Evolutionary conservation across 2,113 vertebrate genomes (phyloP), one percentile per base, ranked within the genome.

Genomic region (Carlito syrichta): DNA sequence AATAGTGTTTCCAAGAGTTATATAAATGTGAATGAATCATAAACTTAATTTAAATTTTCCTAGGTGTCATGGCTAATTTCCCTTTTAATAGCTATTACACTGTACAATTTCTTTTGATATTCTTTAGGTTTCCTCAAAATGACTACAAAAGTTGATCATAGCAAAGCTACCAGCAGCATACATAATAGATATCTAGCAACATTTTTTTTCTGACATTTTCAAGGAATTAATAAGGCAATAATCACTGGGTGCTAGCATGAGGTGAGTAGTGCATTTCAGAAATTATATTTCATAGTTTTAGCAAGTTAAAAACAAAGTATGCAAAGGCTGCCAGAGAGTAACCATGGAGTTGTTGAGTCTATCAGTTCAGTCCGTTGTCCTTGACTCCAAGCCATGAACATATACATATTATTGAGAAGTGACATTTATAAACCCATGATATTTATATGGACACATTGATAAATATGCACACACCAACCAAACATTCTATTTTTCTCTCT

Each of bases 21-120:
- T 9, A 82, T 40, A 95, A 76, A 32, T 30, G 19, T 48, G 63
- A 84, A 89, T 60, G 91, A 96, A 66, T 25, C 22, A 62, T 35
- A 50, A 3, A 52, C 25, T 85, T 81, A 45, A 92, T 83, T 96
- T 84, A 93, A 94, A 90, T 87, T 69, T 94, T 92, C 35, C 87
- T 63, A 81, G 43, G 32, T 52, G 74, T 76, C 87, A 87, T 6
- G 54, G 52, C 52, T 96, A 60, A 95, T 94, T 92, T 95, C 35
- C 40, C 58, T 43, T 92, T 92, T 79, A 95, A 85, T 92, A 63
- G 4, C 91, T 92, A 96, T 92, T 85, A 77, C 6, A 10, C 2
- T 54, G 81, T 16, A 94, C 43, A 68, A 54, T 82, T 89, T 95
- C 60, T 95, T 56, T 66, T 73, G 89, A 81, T 86, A 56, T 40